Percentiles rank a stretch among this genome's conserved stretches.
Evolutionary conservation across 1,140 invertebrate species (phyloP).

Genomic region (Trachelipus rathkii): DNA sequence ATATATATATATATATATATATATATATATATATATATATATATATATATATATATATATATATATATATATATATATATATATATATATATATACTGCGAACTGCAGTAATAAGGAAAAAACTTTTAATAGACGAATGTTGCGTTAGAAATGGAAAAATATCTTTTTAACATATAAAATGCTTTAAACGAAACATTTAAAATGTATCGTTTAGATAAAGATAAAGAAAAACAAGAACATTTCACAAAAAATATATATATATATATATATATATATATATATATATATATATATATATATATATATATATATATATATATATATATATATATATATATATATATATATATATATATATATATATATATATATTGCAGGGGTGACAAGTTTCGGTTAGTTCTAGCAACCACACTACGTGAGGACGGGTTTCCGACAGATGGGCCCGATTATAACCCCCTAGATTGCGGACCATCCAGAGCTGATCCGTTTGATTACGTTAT

Average conservation of each 20-base stretch:
- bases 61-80: neutral
- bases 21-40: slow-evolving; percentile 18
- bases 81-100: too few relatives aligned
- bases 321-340: slow-evolving; percentile 6
- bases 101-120: too few relatives aligned
- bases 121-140: too few relatives aligned
- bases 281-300: slow-evolving; percentile 25
- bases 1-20: slow-evolving; percentile 17
- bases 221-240: too few relatives aligned
- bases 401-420: slow-evolving; percentile 90
- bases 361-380: slow-evolving; percentile 50
- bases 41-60: neutral
- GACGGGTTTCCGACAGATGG: slow-evolving; percentile 88
- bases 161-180: too few relatives aligned
- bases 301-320: slow-evolving; percentile 21
- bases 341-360: neutral
- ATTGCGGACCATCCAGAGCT: slow-evolving; percentile 76
- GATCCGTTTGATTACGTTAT: slow-evolving; percentile 99
- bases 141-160: too few relatives aligned
- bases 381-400: slow-evolving; percentile 88
- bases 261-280: slow-evolving; percentile 26
- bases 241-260: slow-evolving; percentile 10
- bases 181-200: too few relatives aligned
- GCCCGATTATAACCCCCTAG: slow-evolving; percentile 62
- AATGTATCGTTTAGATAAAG: too few relatives aligned